These are phyloP conservation scores for Leucoma salicis DNA, from an alignment of 2,888 invertebrate species.

Conservation along the genomic window DNA sequence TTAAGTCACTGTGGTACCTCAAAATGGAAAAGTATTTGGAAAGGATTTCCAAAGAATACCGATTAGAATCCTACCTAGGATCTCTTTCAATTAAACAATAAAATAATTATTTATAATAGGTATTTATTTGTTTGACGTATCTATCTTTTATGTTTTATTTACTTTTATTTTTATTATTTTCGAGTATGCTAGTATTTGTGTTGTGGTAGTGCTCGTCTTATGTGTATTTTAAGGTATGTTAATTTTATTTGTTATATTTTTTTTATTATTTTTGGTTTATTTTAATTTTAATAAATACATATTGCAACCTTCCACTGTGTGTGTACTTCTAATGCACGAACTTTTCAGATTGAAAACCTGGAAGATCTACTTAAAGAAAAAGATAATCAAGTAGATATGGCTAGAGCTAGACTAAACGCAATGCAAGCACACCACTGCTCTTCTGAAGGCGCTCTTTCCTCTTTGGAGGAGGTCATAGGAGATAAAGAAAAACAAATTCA, in stretches of 20 bases:
- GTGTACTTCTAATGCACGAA: neutral
- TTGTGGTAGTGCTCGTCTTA: conserved; percentile 16
- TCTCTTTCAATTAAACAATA: no score
- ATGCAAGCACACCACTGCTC: conserved; percentile 97
- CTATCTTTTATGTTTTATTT: conserved; percentile 8
- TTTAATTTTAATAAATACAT: conserved; percentile 14
- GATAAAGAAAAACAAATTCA: conserved; percentile 99
- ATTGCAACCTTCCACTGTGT: no score
- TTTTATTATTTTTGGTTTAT: conserved; percentile 21
- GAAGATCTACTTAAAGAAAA: conserved; percentile 98
- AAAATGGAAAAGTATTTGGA: no score
- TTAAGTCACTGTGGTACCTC: no score
- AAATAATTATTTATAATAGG: neutral
- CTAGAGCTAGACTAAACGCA: conserved; percentile 92
- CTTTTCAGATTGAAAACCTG: conserved; percentile 94
- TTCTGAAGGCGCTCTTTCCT: conserved; percentile 95
- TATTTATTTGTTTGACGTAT: conserved; percentile 5
- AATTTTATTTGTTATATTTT: conserved; percentile 28
- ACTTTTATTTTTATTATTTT: conserved; percentile 5
- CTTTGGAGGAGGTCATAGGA: conserved; percentile 96
- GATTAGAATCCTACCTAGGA: no score
- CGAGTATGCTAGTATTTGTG: conserved; percentile 26
- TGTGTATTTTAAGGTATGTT: conserved; percentile 43
- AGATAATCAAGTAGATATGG: conserved; percentile 98
- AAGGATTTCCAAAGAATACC: no score